Evolutionary conservation across 2,797 vertebrate species (phyloP).

Genomic region (Mormyrops boulengeri): DNA sequence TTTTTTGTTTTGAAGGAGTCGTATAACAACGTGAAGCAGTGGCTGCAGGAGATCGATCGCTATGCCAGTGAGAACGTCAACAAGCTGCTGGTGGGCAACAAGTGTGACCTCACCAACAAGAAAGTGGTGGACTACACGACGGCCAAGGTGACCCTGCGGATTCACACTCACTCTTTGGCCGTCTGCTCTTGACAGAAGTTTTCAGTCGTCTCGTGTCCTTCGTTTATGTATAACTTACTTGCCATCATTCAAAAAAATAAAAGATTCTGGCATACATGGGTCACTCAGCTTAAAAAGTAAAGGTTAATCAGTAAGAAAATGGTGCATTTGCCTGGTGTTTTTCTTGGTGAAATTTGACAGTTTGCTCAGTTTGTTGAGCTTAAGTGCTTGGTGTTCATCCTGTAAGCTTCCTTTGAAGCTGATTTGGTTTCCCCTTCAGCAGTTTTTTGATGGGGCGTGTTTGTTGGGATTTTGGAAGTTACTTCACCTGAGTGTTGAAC

Average conservation of each 20-base stretch:
- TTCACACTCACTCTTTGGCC: not conserved
- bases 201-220: not conserved
- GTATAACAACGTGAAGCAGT: conserved; percentile 64
- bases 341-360: not conserved
- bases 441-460: not conserved
- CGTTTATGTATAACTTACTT: not conserved
- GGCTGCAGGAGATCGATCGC: conserved; percentile 64
- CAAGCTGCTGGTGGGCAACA: conserved; percentile 64
- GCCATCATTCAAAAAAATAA: not conserved
- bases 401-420: not conserved
- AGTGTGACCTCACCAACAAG: conserved; percentile 67
- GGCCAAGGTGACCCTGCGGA: conserved; percentile 51
- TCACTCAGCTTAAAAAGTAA: not conserved
- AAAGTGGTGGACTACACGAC: conserved; percentile 66
- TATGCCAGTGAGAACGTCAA: conserved; percentile 66
- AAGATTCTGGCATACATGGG: not conserved
- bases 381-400: not conserved
- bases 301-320: not conserved
- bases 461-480: not conserved
- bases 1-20: conserved; percentile 48
- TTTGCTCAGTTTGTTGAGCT: not conserved
- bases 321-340: not conserved
- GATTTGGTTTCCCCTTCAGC: not conserved
- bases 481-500: not conserved
- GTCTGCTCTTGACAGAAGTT: not conserved